A percentile compares a stretch with the other conserved stretches of the same genome.
Conservation (phyloP, 2,888 invertebrate species). For the Neoaliturus tenellus region DNA sequence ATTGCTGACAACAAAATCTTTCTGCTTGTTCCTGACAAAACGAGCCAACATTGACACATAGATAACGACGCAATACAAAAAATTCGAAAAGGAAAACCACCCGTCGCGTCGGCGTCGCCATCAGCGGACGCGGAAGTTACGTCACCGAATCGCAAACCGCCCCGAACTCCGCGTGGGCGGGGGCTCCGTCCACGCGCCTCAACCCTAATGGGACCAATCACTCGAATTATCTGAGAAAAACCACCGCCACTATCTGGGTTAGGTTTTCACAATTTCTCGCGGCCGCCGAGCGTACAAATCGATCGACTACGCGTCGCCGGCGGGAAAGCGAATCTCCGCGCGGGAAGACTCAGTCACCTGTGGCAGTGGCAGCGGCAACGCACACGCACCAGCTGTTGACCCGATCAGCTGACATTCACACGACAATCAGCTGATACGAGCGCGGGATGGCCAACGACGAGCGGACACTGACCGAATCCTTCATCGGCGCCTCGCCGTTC, state of each 20-base stretch:
- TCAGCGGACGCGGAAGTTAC: no score
- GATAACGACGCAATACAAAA: no score
- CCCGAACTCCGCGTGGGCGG: not conserved
- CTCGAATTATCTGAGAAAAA: conserved; percentile 34
- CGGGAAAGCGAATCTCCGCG: conserved; percentile 47
- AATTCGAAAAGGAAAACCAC: not conserved
- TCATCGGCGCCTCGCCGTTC: conserved; percentile 73
- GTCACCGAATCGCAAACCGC: not conserved
- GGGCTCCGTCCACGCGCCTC: not conserved
- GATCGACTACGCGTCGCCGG: conserved; percentile 1
- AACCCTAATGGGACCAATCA: conserved; percentile 26
- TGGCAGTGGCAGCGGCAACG: not conserved
- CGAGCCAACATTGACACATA: no score
- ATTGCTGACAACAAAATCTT: no score
- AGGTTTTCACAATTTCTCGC: conserved; percentile 51
- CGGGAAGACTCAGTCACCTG: conserved; percentile 26
- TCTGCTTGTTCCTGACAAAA: no score
- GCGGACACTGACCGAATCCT: conserved; percentile 59
- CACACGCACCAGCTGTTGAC: no score
- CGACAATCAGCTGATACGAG: not conserved
- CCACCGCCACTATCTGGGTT: conserved; percentile 30
- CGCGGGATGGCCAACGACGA: conserved; percentile 53
- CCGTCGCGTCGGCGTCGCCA: not conserved
- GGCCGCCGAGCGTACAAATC: conserved; percentile 30
- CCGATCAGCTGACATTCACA: not conserved